Percentiles rank a stretch among this genome's conserved stretches.
phyloP scores from a whole-genome alignment of 2,113 vertebrate genomes.

The Rynchops niger region DNA sequence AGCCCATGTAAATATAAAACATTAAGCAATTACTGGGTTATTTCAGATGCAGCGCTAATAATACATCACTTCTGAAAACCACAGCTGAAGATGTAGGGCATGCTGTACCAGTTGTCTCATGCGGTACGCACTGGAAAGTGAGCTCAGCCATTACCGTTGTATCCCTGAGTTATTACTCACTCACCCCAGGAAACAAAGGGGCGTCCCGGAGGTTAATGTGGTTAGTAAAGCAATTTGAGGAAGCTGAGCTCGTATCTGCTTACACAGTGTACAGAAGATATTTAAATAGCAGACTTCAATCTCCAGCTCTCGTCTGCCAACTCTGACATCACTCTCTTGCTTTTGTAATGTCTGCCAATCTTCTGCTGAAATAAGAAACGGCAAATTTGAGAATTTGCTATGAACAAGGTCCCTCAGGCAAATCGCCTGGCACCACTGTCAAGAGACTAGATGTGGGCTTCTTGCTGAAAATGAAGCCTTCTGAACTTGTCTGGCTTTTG shows the following conservation, averaged over 20 bases:
- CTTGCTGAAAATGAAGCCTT: not conserved
- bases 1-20: constrained; percentile 63
- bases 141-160: constrained; percentile 17
- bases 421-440: not conserved
- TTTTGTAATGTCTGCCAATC: not conserved
- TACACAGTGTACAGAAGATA: not conserved
- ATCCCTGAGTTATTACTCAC: constrained; percentile 29
- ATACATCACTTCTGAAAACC: constrained; percentile 27
- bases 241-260: constrained; percentile 42
- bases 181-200: constrained; percentile 47
- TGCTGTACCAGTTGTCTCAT: not conserved
- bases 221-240: constrained; percentile 53
- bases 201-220: constrained; percentile 45
- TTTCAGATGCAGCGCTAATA: constrained; percentile 51
- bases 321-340: not conserved
- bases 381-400: not conserved
- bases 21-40: constrained; percentile 62
- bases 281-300: constrained; percentile 38
- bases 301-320: not conserved
- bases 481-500: not conserved
- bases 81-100: not conserved
- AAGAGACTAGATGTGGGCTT: not conserved
- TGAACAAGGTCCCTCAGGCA: not conserved
- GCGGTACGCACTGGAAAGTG: not conserved
- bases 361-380: not conserved